A percentile compares a stretch with the other conserved stretches of the same genome.
These are phyloP conservation scores for Acleris cristana DNA, from an alignment of 2,888 invertebrate genomes.

Conservation along the genomic window DNA sequence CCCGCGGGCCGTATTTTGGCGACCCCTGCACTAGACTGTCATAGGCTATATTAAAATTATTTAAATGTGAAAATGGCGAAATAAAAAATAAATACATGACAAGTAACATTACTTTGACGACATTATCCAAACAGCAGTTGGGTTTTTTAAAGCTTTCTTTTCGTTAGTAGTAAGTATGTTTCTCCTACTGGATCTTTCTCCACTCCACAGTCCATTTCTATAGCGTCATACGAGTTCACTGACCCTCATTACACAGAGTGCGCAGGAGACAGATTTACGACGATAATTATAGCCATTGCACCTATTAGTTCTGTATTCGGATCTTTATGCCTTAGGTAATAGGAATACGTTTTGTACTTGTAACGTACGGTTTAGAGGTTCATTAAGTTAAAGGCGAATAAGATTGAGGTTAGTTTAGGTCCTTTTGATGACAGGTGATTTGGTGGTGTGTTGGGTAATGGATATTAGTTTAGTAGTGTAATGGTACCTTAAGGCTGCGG, in stretches of 20 bases:
- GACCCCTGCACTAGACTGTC: too few relatives aligned
- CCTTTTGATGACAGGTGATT: slow-evolving; percentile 20
- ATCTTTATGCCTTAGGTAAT: neutral
- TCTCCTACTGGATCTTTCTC: slow-evolving; percentile 22
- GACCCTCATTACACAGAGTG: slow-evolving; percentile 36
- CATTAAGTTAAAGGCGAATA: neutral
- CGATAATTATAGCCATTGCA: slow-evolving; percentile 18
- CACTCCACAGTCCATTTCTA: neutral
- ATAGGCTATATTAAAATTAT: too few relatives aligned
- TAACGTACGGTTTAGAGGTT: neutral
- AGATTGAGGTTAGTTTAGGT: too few relatives aligned
- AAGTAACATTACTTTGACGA: neutral
- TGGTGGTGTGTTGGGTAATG: slow-evolving; percentile 12
- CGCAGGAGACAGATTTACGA: slow-evolving; percentile 34
- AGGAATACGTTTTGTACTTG: neutral
- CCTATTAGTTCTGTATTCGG: neutral
- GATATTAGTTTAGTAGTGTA: too few relatives aligned
- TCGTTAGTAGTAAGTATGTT: too few relatives aligned
- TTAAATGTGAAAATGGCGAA: too few relatives aligned
- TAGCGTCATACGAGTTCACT: slow-evolving; percentile 27
- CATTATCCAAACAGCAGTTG: neutral
- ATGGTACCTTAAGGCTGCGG: too few relatives aligned
- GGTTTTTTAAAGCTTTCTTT: too few relatives aligned
- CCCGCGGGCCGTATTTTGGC: too few relatives aligned
- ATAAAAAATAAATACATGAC: too few relatives aligned